Conservation (phyloP, 2,113 vertebrate genomes). For the Menidia beryllina region DNA sequence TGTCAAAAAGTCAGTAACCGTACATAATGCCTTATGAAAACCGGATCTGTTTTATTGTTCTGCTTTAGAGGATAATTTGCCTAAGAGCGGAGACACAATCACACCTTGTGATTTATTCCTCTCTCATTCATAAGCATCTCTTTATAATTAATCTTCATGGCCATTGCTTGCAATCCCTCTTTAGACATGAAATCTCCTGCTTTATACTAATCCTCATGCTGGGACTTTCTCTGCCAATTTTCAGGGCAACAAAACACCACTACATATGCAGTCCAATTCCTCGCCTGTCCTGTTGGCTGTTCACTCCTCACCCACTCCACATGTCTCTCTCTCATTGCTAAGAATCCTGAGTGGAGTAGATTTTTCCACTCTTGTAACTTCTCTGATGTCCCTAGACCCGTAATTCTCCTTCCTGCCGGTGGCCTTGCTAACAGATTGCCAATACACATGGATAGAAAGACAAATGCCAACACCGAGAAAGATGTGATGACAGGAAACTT, state of each 20-base stretch:
- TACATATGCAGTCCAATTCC: conserved; percentile 57
- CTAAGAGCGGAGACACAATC: conserved; percentile 39
- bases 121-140: conserved; percentile 34
- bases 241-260: conserved; percentile 55
- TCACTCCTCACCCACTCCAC: conserved; percentile 51
- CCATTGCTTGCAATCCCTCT: conserved; percentile 35
- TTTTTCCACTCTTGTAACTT: conserved; percentile 66
- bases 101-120: conserved; percentile 56
- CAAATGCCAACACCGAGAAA: conserved; percentile 13
- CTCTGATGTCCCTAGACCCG: conserved; percentile 61
- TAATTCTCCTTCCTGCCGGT: conserved; percentile 65
- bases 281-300: conserved; percentile 39
- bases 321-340: conserved; percentile 50
- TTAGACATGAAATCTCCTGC: conserved; percentile 40
- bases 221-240: conserved; percentile 46
- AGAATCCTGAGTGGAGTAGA: conserved; percentile 60
- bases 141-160: conserved; percentile 61
- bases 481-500: conserved; percentile 4
- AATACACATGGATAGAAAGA: conserved; percentile 52
- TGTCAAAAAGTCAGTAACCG: conserved; percentile 26
- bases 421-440: conserved; percentile 83
- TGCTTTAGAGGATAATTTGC: conserved; percentile 46
- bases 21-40: conserved; percentile 28
- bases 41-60: conserved; percentile 39
- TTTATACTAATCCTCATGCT: conserved; percentile 57